Evolutionary conservation across 2,113 vertebrate genomes (phyloP), one percentile per base, ranked within the genome.

Genomic region (Acinonyx jubatus): DNA sequence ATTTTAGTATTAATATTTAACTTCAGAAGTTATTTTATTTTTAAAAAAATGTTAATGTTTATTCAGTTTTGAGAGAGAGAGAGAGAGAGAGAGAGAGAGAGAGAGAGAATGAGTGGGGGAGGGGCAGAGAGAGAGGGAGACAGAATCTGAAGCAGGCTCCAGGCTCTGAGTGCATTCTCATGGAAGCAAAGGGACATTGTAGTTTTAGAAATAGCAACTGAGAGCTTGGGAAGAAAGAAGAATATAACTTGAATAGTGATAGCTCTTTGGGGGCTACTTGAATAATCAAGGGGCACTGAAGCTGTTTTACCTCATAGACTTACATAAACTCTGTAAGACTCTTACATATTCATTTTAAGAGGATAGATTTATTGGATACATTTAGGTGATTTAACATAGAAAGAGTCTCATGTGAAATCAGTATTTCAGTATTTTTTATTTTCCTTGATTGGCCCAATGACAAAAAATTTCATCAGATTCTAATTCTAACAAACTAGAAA

Each of bases 341-440:
- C n/a, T 92, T 52, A 91, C 50, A 48, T 90, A 81, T 89, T 96
- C 65, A 92, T 95, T 97, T 73, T 61, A 97, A 89, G 27, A 25
- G 82, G 94, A 85, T 96, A 84, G 81, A 97, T 93, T 93, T 97
- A 97, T 91, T 73, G 33, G 45, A 38, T 88, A 66, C 18, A 74
- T 98, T 93, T 85, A 57, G 93, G 45, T 84, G 84, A 92, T 95
- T 97, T 76, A 92, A 84, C 33, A 52, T 31, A 48, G 76, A 87
- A 95, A 90, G 12, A 91, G 89, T 78, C 36, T 96, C 73, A 78
- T 33, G 14, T 73, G 10, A 96, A 91, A 89, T 85, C 66, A 95
- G 45, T 84, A 71, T 93, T 86, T 95, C 27, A 61, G 45, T n/a
- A 96, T 91, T 95, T 90, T 95, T 73, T 85, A 48, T 68, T 97